Evolutionary conservation across 2,888 invertebrate genomes (phyloP).

Genomic region (Margaritifera margaritifera): DNA sequence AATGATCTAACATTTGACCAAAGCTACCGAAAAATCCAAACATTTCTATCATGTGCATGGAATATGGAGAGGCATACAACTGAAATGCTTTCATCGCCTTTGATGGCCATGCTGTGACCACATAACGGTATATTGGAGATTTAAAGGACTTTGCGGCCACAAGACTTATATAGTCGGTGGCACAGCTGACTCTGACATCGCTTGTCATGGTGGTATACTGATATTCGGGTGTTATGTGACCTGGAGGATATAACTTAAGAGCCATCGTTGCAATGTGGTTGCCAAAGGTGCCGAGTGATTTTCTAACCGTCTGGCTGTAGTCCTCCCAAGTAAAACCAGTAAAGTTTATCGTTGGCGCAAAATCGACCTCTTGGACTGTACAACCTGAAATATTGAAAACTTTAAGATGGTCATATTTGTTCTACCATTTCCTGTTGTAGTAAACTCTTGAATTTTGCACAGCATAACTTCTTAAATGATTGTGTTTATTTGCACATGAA

Average conservation of each 20-base stretch:
- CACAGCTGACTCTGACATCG: slow-evolving; percentile 59
- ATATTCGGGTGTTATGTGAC: slow-evolving; percentile 35
- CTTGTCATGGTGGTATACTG: slow-evolving; percentile 58
- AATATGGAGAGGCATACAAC: slow-evolving; percentile 29
- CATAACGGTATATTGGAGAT: slow-evolving; percentile 51
- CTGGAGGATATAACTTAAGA: slow-evolving; percentile 38
- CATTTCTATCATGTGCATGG: slow-evolving; percentile 56
- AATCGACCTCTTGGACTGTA: slow-evolving; percentile 57
- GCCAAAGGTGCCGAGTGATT: slow-evolving; percentile 51
- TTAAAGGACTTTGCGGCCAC: slow-evolving; percentile 27
- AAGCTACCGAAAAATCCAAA: slow-evolving; percentile 51
- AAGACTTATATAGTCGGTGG: slow-evolving; percentile 42
- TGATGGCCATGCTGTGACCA: slow-evolving; percentile 48
- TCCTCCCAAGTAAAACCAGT: slow-evolving; percentile 49
- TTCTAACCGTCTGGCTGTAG: slow-evolving; percentile 49
- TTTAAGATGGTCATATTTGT: too few species aligned
- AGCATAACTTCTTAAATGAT: too few species aligned
- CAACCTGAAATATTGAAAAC: slow-evolving; percentile 36
- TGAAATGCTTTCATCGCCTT: slow-evolving; percentile 31
- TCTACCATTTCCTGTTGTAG: too few species aligned
- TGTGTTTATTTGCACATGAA: too few species aligned
- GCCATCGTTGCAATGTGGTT: slow-evolving; percentile 32
- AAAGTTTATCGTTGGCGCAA: slow-evolving; percentile 43
- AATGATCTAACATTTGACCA: slow-evolving; percentile 20
- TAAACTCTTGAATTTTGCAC: too few species aligned